Base-by-base conservation (phyloP, 1,140 invertebrate genomes). In the Drosophila cardini region DNA sequence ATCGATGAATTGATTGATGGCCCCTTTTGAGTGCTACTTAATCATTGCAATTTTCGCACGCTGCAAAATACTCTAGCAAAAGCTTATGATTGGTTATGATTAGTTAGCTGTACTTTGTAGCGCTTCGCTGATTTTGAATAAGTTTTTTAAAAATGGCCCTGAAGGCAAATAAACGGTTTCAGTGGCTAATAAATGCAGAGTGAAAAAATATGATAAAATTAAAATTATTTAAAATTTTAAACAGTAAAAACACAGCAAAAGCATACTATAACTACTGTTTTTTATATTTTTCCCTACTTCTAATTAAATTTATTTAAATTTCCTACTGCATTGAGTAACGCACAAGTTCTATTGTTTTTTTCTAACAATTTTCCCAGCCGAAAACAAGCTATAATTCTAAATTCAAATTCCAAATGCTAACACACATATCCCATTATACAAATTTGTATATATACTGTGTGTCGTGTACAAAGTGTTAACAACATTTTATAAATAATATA, bases 1-100 rank as follows among this genome's bases (percentile, higher is more conserved):
- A 48, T 57, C 69, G 56, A 73, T 73, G 9, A 46, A 26, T 40
- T 73, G 70, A 72, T 67, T 57, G 45, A 65, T 72, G 43, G 69
- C 61, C 43, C n/a, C 53, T 16, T 72, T 69, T 53, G 46, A 36
- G 45, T 52, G 55, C 43, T 34, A 72, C 45, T 55, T 68, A 73
- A 73, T 61, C 64, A 68, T 61, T 68, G 71, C 63, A 69, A 69
- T 73, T 69, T 73, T 68, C 71, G 69, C 64, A 73, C 71, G 64
- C 64, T 68, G 55, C 42, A 72, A 64, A 45, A 57, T 68, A 18
- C 43, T 34, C 62, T 13, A n/a, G 42, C 45, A 15, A 52, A 36
- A 65, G 48, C 50, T 52, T 52, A 57, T 58, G 52, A 57, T 72
- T 72, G 52, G 45, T 65, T 58, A 32, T 72, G 62, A 67, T 72